These are phyloP conservation scores for Acridotheres tristis DNA, from an alignment of 2,797 vertebrate genomes.

Conservation along the genomic window DNA sequence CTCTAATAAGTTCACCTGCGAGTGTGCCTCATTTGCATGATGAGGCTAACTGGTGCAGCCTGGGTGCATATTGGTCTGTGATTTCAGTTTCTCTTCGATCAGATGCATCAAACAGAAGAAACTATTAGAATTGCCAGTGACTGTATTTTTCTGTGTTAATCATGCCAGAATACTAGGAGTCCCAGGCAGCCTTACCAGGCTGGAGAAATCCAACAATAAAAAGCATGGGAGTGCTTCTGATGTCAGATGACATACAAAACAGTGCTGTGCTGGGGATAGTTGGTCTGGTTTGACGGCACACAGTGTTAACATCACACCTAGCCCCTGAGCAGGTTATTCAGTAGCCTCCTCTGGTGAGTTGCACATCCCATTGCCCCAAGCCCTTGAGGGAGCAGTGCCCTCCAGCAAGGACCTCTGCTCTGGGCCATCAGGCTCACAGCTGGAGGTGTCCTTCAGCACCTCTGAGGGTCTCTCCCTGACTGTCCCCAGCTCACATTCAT, in stretches of 20 bases:
- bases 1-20: constrained; percentile 67
- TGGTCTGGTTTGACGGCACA: background rate
- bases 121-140: constrained; percentile 45
- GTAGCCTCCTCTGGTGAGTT: background rate
- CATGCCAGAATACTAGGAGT: background rate
- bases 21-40: constrained; percentile 64
- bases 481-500: background rate
- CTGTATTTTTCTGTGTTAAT: constrained; percentile 38
- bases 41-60: constrained; percentile 65
- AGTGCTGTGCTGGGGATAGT: background rate
- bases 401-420: background rate
- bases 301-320: background rate
- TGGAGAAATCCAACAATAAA: background rate
- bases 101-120: constrained; percentile 47
- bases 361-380: background rate
- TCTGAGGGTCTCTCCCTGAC: background rate
- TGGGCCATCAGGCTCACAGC: background rate
- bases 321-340: background rate
- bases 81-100: constrained; percentile 56
- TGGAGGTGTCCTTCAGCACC: background rate
- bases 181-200: background rate
- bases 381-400: background rate
- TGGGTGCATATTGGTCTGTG: constrained; percentile 55
- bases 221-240: background rate
- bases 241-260: background rate